A percentile compares a stretch with the other conserved stretches of the same genome.
These are phyloP conservation scores for Arctopsyche grandis DNA, from an alignment of 1,140 invertebrate species.

Conservation along the genomic window DNA sequence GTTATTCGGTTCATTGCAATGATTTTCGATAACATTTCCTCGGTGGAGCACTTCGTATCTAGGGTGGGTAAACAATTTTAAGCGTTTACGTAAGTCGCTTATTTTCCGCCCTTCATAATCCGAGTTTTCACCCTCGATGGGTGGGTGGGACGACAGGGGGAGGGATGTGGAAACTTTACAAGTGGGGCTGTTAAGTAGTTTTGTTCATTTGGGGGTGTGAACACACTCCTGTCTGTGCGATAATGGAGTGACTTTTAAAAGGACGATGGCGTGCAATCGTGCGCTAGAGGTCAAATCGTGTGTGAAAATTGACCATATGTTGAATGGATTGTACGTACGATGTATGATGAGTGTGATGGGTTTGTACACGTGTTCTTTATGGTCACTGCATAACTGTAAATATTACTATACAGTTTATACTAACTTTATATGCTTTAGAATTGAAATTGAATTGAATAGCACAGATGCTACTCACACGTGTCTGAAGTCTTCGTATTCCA, in stretches of 20 bases:
- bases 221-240: conserved; percentile 32
- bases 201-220: conserved; percentile 47
- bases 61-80: conserved; percentile 39
- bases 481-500: too few relatives aligned
- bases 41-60: too few relatives aligned
- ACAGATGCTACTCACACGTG: too few relatives aligned
- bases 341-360: background rate
- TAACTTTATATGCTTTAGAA: too few relatives aligned
- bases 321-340: background rate
- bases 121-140: background rate
- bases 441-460: too few relatives aligned
- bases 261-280: background rate
- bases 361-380: too few relatives aligned
- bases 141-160: background rate
- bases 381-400: too few relatives aligned
- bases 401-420: too few relatives aligned
- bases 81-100: conserved; percentile 41
- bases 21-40: too few relatives aligned
- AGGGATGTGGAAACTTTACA: conserved; percentile 32
- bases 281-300: conserved; percentile 34
- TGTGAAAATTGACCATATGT: conserved; percentile 51
- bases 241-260: conserved; percentile 43
- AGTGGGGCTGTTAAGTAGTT: conserved; percentile 49
- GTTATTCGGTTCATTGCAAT: too few relatives aligned
- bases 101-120: conserved; percentile 42